A percentile compares a stretch with the other conserved stretches of the same genome.
These are phyloP conservation scores for Patella pellucida DNA, from an alignment of 2,888 invertebrate species.

Conservation along the genomic window DNA sequence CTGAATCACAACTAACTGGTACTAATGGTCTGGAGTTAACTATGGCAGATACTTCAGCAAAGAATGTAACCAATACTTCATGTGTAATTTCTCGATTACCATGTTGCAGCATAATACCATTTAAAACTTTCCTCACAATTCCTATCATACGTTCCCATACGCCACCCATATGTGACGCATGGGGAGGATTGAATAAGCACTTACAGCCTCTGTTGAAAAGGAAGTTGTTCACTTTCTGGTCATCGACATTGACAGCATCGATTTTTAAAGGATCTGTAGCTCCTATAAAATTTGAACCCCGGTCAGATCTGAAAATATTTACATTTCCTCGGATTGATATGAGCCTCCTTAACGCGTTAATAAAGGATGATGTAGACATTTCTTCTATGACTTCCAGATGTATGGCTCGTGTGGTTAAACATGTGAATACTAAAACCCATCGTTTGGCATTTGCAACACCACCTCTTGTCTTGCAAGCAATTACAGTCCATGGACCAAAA, in stretches of 20 bases:
- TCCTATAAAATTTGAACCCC: constrained; percentile 36
- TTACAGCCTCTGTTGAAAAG: constrained; percentile 8
- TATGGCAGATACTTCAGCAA: constrained; percentile 35
- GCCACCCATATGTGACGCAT: constrained; percentile 39
- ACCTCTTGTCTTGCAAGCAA: constrained; percentile 28
- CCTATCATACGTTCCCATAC: constrained; percentile 37
- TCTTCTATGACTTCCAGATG: constrained; percentile 37
- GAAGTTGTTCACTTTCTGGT: neutral
- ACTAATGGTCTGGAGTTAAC: constrained; percentile 30
- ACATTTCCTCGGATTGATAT: constrained; percentile 30
- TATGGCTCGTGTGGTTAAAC: constrained; percentile 31
- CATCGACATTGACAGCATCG: too few relatives aligned
- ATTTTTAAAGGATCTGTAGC: constrained; percentile 19
- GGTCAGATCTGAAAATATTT: constrained; percentile 28
- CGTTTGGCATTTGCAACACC: constrained; percentile 35
- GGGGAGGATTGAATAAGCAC: constrained; percentile 38
- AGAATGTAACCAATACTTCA: constrained; percentile 31
- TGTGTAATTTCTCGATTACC: constrained; percentile 27
- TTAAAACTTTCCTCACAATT: constrained; percentile 29
- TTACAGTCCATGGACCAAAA: constrained; percentile 34
- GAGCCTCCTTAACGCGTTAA: constrained; percentile 33
- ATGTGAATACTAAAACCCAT: constrained; percentile 38
- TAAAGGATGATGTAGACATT: constrained; percentile 32
- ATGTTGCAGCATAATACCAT: constrained; percentile 25
- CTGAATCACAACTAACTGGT: too few relatives aligned